Evolutionary conservation across 1,140 invertebrate genomes (phyloP).

Genomic region (Ostrea denselamellosa): DNA sequence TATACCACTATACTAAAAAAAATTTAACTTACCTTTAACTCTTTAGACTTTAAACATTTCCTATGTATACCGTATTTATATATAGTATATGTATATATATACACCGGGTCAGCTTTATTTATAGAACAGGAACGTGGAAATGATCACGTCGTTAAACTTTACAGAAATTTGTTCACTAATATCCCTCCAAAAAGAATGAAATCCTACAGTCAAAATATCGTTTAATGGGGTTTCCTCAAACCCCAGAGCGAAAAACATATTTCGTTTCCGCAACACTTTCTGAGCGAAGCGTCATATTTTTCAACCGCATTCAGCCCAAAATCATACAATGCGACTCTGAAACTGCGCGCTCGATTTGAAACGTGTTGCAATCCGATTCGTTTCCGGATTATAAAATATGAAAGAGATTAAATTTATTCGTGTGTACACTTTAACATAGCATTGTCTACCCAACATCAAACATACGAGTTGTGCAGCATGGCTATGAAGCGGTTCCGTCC

Average conservation of each 20-base stretch:
- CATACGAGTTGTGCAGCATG: background rate
- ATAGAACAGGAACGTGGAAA: slow-evolving; percentile 9
- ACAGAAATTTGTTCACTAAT: too few relatives aligned
- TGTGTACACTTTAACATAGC: slow-evolving; percentile 14
- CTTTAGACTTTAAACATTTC: background rate
- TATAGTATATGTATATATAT: background rate
- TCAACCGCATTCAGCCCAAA: background rate
- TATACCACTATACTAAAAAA: background rate
- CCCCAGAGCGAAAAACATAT: too few relatives aligned
- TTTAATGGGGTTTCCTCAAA: too few relatives aligned
- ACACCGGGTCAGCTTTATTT: background rate
- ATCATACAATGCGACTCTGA: background rate
- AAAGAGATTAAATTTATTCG: slow-evolving; percentile 38
- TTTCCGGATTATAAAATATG: slow-evolving; percentile 21
- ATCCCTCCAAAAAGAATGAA: too few relatives aligned
- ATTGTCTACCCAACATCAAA: background rate
- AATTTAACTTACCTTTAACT: background rate
- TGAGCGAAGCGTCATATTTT: background rate
- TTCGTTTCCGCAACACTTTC: background rate
- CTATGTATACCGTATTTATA: background rate
- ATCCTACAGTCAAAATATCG: too few relatives aligned
- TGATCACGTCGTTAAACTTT: background rate
- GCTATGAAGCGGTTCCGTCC: background rate
- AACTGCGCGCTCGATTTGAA: slow-evolving; percentile 6
- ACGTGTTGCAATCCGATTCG: slow-evolving; percentile 31